Base-by-base conservation (phyloP, 2,797 vertebrate genomes). In the Selene dorsalis region DNA sequence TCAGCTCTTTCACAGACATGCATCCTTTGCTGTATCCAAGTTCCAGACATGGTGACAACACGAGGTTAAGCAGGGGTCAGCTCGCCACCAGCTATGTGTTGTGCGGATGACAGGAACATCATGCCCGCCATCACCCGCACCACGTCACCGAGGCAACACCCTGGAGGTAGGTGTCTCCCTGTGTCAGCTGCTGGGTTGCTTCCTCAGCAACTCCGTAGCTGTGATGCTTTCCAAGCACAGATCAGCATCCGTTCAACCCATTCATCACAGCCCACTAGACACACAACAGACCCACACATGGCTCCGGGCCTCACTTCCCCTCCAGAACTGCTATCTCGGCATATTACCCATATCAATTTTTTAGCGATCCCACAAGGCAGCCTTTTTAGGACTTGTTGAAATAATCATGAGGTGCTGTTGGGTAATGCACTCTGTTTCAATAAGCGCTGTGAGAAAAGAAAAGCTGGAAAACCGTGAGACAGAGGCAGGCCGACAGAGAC, bases 351-450 rank as follows among this genome's bases (percentile, higher is more conserved):
- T 88, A 93, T 93, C 73, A 90, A 92, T 94, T 87, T 92, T 92
- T 93, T 83, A 91, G 87, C 75, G 10, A 89, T 89, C 86, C 89
- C 90, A 84, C 67, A 52, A 78, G 88, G 85, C 81, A 61, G 85
- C 62, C 86, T 89, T 91, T 93, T 91, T 89, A 88, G 84, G 75
- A 87, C 88, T 83, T 90, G 89, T 87, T 93, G 87, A 94, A 93
- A 94, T 90, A 93, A 91, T 92, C 71, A 93, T 91, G 89, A 94
- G 88, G 85, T 79, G 80, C 91, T 88, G 89, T 91, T 91, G 86
- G 84, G 87, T 93, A 91, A 91, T 88, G 80, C 84, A 87, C 87
- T 92, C 80, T 57, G 86, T 90, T 90, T 90, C 88, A 89, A 84
- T 88, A 88, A 90, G 74, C 58, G 60, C 68, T 57, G 79, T 81